phyloP scores from a whole-genome alignment of 2,888 invertebrate species.

The Eledona agricola region DNA sequence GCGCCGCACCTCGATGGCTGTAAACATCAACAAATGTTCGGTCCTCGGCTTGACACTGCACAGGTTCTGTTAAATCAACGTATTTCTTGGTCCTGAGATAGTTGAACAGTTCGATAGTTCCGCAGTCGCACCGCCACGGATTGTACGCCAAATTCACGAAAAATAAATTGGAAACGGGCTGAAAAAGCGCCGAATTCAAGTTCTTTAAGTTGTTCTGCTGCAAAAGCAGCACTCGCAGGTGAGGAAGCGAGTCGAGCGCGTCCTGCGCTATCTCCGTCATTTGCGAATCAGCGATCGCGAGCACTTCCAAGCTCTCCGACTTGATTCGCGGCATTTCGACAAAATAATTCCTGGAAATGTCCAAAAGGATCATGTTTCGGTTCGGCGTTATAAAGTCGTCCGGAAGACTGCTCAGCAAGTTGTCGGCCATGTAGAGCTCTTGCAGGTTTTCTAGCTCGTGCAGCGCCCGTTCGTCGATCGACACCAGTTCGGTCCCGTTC shows the following conservation, averaged over 20 bases:
- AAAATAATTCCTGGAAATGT: slow-evolving; percentile 57
- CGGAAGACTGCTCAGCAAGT: slow-evolving; percentile 52
- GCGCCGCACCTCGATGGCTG: slow-evolving; percentile 34
- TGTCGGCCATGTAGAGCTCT: slow-evolving; percentile 56
- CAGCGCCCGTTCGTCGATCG: slow-evolving; percentile 53
- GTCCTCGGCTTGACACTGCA: slow-evolving; percentile 44
- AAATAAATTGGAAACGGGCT: slow-evolving; percentile 41
- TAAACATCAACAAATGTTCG: slow-evolving; percentile 46
- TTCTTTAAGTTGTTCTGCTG: slow-evolving; percentile 55
- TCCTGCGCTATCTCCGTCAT: slow-evolving; percentile 49
- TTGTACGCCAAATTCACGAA: slow-evolving; percentile 52
- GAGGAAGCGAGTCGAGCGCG: slow-evolving; percentile 51
- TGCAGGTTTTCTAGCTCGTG: slow-evolving; percentile 52
- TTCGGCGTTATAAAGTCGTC: slow-evolving; percentile 50
- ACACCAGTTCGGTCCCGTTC: slow-evolving; percentile 52
- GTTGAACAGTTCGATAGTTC: slow-evolving; percentile 51
- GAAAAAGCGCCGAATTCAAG: slow-evolving; percentile 50
- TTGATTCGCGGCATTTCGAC: slow-evolving; percentile 51
- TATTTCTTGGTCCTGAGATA: slow-evolving; percentile 46
- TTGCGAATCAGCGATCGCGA: slow-evolving; percentile 55
- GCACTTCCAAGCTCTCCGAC: slow-evolving; percentile 53
- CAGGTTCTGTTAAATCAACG: slow-evolving; percentile 45
- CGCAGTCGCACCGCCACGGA: slow-evolving; percentile 54
- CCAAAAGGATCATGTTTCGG: slow-evolving; percentile 51
- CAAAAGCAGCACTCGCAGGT: slow-evolving; percentile 52